These are phyloP conservation scores for Pollenia amentaria DNA, from an alignment of 2,888 invertebrate species.

Conservation along the genomic window DNA sequence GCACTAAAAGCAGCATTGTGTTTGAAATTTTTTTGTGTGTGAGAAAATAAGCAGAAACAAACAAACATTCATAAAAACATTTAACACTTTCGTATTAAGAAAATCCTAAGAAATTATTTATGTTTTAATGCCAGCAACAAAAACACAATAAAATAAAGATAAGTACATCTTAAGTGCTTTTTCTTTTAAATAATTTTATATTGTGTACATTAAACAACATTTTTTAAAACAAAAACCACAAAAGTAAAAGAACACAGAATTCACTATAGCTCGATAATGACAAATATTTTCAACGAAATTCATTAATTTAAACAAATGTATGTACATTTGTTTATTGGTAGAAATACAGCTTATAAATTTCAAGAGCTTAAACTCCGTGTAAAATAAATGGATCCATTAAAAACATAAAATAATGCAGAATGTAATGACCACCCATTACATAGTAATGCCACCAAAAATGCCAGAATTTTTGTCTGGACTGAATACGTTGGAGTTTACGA, in stretches of 20 bases:
- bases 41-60: background rate
- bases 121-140: slow-evolving; percentile 20
- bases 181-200: background rate
- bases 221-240: slow-evolving; percentile 1
- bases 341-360: too few relatives aligned
- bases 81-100: slow-evolving; percentile 39
- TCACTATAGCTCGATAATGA: slow-evolving; percentile 36
- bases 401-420: too few relatives aligned
- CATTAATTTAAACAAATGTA: too few relatives aligned
- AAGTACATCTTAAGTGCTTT: slow-evolving; percentile 37
- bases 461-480: too few relatives aligned
- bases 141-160: background rate
- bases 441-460: too few relatives aligned
- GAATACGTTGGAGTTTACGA: too few relatives aligned
- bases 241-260: slow-evolving; percentile 12
- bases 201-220: slow-evolving; percentile 19
- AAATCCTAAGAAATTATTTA: slow-evolving; percentile 43
- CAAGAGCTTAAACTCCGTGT: too few relatives aligned
- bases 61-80: background rate
- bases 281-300: background rate
- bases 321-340: too few relatives aligned
- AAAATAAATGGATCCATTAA: too few relatives aligned
- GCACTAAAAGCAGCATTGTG: slow-evolving; percentile 32
- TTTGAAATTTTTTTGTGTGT: background rate
- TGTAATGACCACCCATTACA: too few relatives aligned